These are phyloP conservation scores for Drosophila neonasuta DNA, from an alignment of 2,888 invertebrate species.

Conservation along the genomic window DNA sequence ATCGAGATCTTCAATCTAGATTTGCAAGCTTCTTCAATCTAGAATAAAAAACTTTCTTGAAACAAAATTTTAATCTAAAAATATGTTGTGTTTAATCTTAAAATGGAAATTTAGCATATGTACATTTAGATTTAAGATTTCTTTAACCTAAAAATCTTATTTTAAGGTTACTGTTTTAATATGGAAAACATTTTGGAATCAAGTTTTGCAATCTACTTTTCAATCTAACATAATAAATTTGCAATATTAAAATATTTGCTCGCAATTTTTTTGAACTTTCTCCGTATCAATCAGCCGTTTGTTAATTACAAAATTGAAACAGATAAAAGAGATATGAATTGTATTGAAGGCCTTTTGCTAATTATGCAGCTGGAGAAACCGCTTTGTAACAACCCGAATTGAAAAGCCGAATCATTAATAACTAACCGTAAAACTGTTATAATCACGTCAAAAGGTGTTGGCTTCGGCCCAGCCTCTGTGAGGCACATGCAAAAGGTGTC, in stretches of 20 bases:
- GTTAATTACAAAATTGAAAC: neutral
- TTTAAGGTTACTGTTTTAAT: no score
- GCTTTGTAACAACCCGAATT: conserved; percentile 32
- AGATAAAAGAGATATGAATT: conserved; percentile 3
- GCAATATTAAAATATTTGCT: neutral
- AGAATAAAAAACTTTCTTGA: no score
- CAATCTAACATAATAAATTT: no score
- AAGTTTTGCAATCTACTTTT: no score
- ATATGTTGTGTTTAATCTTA: no score
- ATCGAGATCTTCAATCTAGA: no score
- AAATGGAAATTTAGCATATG: no score
- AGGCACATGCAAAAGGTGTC: conserved; percentile 65
- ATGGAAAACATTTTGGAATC: no score
- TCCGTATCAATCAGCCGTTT: neutral
- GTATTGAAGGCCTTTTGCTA: conserved; percentile 26
- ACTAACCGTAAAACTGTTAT: conserved; percentile 71
- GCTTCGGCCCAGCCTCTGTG: conserved; percentile 39
- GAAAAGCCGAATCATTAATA: conserved; percentile 65
- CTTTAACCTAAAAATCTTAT: no score
- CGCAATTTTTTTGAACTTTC: neutral
- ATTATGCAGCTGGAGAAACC: conserved; percentile 33
- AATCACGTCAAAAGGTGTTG: conserved; percentile 69
- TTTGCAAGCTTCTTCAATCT: no score
- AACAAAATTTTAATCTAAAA: no score
- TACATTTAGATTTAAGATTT: no score